phyloP scores from a whole-genome alignment of 2,888 invertebrate genomes.

The Lysandra bellargus region DNA sequence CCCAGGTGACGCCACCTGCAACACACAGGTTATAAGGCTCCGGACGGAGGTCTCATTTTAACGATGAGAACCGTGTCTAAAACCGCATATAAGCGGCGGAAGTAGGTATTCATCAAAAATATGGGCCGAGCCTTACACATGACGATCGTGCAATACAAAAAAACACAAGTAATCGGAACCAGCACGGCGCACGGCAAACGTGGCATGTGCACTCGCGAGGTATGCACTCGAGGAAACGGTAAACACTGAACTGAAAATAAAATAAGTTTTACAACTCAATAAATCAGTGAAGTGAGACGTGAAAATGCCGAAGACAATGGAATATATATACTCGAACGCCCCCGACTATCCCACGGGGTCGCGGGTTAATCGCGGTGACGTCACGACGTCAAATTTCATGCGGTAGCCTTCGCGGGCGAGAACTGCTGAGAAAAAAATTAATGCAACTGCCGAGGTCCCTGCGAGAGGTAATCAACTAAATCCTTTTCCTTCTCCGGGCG shows the following conservation, averaged over 20 bases:
- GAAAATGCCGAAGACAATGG: neutral
- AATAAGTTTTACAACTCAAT: neutral
- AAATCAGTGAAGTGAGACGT: neutral
- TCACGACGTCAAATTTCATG: neutral
- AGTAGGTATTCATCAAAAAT: neutral
- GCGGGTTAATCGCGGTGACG: neutral
- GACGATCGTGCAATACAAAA: neutral
- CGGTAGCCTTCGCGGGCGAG: neutral
- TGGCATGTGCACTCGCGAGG: neutral
- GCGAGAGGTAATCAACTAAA: neutral
- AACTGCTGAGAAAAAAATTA: neutral
- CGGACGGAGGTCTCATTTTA: too few relatives aligned
- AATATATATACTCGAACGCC: neutral
- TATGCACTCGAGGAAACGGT: neutral
- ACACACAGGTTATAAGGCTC: neutral
- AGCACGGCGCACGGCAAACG: neutral
- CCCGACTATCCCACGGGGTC: slow-evolving; percentile 6
- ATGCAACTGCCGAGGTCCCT: neutral
- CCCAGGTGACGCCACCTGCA: slow-evolving; percentile 63
- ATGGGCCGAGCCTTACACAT: neutral
- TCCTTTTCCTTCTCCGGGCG: neutral
- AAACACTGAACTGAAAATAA: neutral
- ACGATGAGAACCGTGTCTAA: too few relatives aligned
- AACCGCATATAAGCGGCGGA: too few relatives aligned
- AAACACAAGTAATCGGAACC: neutral